A percentile compares a stretch with the other conserved stretches of the same genome.
These are phyloP conservation scores for Prolemur simus DNA, from an alignment of 2,113 vertebrate genomes.

Conservation along the genomic window DNA sequence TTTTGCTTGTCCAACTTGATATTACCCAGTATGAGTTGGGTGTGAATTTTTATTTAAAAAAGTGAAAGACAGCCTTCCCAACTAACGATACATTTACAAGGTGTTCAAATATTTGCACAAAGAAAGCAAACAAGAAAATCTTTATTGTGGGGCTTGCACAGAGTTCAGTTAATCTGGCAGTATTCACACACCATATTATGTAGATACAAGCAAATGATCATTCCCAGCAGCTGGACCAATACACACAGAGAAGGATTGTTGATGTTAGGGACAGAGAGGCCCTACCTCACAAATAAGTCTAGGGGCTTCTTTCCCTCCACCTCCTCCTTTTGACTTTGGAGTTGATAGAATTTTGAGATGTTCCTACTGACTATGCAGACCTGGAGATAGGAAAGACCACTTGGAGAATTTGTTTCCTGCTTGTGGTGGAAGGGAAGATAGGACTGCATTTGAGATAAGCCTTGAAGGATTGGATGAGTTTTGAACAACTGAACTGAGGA, in stretches of 20 bases:
- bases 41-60: not conserved
- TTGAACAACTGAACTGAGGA: not conserved
- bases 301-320: not conserved
- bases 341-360: not conserved
- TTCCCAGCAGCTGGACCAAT: not conserved
- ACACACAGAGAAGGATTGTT: not conserved
- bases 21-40: not conserved
- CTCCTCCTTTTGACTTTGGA: not conserved
- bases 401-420: not conserved
- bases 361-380: not conserved
- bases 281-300: not conserved
- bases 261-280: not conserved
- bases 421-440: not conserved
- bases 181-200: not conserved
- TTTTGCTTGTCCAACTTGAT: not conserved
- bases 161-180: not conserved
- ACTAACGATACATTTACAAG: not conserved
- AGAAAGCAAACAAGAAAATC: not conserved
- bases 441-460: not conserved
- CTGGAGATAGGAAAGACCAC: not conserved
- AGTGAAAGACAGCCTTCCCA: not conserved
- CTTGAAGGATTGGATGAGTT: not conserved
- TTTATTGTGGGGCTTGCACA: not conserved
- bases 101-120: not conserved
- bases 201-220: not conserved